Base-by-base conservation (phyloP, 2,113 vertebrate genomes). In the Myotis brandtii region DNA sequence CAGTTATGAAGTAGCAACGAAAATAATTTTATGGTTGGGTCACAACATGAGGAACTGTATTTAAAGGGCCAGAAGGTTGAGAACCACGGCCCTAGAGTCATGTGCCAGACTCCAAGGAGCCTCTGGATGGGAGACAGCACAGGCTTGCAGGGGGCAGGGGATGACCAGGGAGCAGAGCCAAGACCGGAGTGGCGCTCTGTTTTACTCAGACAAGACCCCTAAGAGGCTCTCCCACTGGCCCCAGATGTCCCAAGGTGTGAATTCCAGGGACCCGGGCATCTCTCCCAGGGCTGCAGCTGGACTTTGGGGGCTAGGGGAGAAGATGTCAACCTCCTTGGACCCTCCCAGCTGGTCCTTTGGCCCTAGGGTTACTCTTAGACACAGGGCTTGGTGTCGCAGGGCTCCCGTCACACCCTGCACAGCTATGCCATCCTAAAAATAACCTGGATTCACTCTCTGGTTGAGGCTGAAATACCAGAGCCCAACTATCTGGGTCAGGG, bases 361-460 rank as follows among this genome's bases (percentile, higher is more conserved):
- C 27, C 80, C 64, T 59, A 64, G 50, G 64, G 56, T 90, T 73
- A 94, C 76, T 91, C 46, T 37, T 92, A 77, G 89, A 90, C 80
- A 62, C 20, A 62, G 89, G 82, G 72, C 62, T 89, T 81, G 12
- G 34, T 79, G 50, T 95, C 9, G 4, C 84, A 69, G 69, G 90
- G 64, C 80, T 50, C 75, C 37, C 75, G 69, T 77, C 77, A 95
- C 1, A 79, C 32, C 54, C 80, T 0, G 7, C 2, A 11, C 70
- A 86, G 73, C 91, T 86, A 67, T 94, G 82, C 69, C 75, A 69
- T 80, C 56, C 97, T 97, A 97, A 96, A 97, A 97, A 97, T 97
- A 97, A 83, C 50, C 88, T 88, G 43, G 86, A 52, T 72, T 89
- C 56, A 66, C 48, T 86, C 18, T 85, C 50, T 67, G 32, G 52